Evolutionary conservation across 2,888 invertebrate species (phyloP).

Genomic region (Ormia ochracea): DNA sequence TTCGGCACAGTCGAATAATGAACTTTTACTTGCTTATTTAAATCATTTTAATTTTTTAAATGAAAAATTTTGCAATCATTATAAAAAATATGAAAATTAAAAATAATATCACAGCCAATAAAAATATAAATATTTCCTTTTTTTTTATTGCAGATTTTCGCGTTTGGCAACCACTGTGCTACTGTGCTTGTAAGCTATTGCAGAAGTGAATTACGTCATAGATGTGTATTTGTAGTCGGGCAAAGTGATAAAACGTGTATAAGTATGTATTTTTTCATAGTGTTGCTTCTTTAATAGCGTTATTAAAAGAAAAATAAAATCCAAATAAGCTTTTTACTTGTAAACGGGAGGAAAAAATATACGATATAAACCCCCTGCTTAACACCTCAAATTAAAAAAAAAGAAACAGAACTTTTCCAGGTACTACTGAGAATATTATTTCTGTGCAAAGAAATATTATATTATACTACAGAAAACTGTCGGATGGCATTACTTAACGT

Average conservation of each 20-base stretch:
- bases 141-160: too few relatives aligned
- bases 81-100: too few relatives aligned
- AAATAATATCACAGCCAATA: too few relatives aligned
- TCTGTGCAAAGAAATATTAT: constrained; percentile 19
- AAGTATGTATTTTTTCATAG: constrained; percentile 30
- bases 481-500: not conserved
- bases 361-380: constrained; percentile 40
- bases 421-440: constrained; percentile 22
- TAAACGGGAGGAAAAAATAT: constrained; percentile 7
- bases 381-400: constrained; percentile 44
- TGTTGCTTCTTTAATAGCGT: constrained; percentile 32
- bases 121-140: too few relatives aligned
- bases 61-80: too few relatives aligned
- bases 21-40: too few relatives aligned
- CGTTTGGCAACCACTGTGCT: too few relatives aligned
- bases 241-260: constrained; percentile 60
- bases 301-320: constrained; percentile 51
- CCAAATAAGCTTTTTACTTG: constrained; percentile 42
- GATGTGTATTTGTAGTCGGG: constrained; percentile 33
- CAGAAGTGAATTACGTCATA: constrained; percentile 25
- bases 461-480: not conserved
- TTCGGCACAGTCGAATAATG: too few relatives aligned
- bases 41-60: too few relatives aligned
- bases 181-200: constrained; percentile 21
- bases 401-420: constrained; percentile 28